Conservation (phyloP, 2,113 vertebrate species). For the Pomatostomus ruficeps region DNA sequence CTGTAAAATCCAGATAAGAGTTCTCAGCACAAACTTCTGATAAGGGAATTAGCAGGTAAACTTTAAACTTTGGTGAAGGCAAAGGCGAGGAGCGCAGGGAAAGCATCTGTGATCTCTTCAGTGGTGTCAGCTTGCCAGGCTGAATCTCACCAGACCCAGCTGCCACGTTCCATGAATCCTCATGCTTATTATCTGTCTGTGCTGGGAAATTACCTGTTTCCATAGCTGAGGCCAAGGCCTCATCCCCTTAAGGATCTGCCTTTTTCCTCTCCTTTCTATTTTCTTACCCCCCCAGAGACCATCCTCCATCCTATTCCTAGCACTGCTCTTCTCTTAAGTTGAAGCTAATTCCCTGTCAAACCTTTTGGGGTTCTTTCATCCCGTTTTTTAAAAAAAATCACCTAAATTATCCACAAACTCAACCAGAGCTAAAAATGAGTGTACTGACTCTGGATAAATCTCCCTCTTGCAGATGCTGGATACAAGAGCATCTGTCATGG, state of each 20-base stretch:
- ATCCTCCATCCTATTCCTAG: not conserved
- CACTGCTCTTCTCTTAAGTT: not conserved
- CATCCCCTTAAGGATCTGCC: not conserved
- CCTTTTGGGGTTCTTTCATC: not conserved
- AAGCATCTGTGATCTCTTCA: not conserved
- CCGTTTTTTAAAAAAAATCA: not conserved
- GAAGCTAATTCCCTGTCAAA: not conserved
- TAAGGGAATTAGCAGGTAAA: conserved; percentile 58
- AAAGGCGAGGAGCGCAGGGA: not conserved
- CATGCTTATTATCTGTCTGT: not conserved
- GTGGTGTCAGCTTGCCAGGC: not conserved
- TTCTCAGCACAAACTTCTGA: conserved; percentile 31
- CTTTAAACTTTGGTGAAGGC: not conserved
- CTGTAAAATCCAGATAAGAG: conserved; percentile 68
- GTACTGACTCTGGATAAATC: not conserved
- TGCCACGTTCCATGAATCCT: not conserved
- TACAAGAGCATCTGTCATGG: not conserved
- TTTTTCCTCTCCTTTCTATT: not conserved
- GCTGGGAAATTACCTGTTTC: not conserved
- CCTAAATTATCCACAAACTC: not conserved
- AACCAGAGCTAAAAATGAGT: not conserved
- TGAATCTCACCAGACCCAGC: not conserved
- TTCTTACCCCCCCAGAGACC: not conserved
- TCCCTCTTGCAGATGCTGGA: not conserved
- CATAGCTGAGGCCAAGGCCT: not conserved